Evolutionary conservation across 2,888 invertebrate species (phyloP).

Genomic region (Tortricodes alternella): DNA sequence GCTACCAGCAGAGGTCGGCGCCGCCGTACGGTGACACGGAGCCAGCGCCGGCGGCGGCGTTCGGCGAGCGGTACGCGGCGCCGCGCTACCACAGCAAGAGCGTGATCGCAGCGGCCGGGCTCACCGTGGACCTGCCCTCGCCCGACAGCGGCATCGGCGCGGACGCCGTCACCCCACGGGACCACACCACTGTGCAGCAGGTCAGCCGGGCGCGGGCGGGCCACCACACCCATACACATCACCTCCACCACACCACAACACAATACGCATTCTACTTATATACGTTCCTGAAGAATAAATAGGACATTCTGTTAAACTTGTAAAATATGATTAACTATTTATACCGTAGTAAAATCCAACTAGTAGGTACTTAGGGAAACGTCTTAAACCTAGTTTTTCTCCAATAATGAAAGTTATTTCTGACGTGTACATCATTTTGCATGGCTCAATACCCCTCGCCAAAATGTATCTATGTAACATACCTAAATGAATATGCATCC

Average conservation of each 20-base stretch:
- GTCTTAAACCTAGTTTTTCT: too few species aligned
- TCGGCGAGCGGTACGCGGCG: conserved; percentile 87
- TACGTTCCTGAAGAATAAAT: too few species aligned
- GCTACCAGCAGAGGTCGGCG: conserved; percentile 83
- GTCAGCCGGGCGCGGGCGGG: conserved; percentile 84
- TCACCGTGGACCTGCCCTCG: conserved; percentile 96
- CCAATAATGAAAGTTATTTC: too few species aligned
- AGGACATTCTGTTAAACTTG: too few species aligned
- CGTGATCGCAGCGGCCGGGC: conserved; percentile 89
- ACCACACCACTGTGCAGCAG: conserved; percentile 95
- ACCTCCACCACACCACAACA: conserved; percentile 42
- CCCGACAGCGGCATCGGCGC: conserved; percentile 98
- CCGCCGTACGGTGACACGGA: conserved; percentile 82
- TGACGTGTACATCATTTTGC: too few species aligned
- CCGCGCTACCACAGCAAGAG: conserved; percentile 88
- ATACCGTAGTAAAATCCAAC: too few species aligned
- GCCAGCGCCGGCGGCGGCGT: conserved; percentile 84
- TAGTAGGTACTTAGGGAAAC: too few species aligned
- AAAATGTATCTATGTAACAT: background rate
- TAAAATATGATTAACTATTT: too few species aligned
- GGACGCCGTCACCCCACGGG: conserved; percentile 95
- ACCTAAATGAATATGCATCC: background rate
- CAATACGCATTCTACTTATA: conserved; percentile 39
- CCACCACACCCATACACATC: too few species aligned
- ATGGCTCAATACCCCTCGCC: too few species aligned